Evolutionary conservation across 2,888 invertebrate genomes (phyloP).

Genomic region (Acrobasis repandana): DNA sequence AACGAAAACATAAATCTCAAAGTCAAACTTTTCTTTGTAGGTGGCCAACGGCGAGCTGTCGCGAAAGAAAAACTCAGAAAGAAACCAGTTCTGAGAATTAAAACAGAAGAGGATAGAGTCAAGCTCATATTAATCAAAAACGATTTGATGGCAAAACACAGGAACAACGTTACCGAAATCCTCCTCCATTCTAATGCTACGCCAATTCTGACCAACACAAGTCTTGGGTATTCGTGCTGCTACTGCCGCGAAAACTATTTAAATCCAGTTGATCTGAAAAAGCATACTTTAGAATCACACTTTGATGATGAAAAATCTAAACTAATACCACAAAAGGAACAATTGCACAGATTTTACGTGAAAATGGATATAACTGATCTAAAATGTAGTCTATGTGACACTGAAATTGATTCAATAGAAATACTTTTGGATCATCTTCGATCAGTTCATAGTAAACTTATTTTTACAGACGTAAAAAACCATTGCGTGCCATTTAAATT

Average conservation of each 20-base stretch:
- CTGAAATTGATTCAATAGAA: conserved; percentile 38
- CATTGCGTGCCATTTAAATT: conserved; percentile 52
- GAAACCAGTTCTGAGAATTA: conserved; percentile 6
- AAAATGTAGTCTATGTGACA: conserved; percentile 44
- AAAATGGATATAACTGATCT: conserved; percentile 55
- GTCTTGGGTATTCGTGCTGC: conserved; percentile 51
- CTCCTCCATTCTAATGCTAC: conserved; percentile 55
- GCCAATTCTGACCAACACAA: conserved; percentile 48
- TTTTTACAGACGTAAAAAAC: conserved; percentile 47
- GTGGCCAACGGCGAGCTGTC: conserved; percentile 8
- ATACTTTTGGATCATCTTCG: conserved; percentile 42
- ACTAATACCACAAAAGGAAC: conserved; percentile 40
- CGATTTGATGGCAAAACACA: conserved; percentile 45
- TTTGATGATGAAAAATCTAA: conserved; percentile 36
- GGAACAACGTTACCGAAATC: conserved; percentile 46
- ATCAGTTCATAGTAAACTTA: conserved; percentile 38
- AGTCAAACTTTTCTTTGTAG: conserved; percentile 21
- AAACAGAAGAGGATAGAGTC: conserved; percentile 32
- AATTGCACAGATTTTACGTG: conserved; percentile 45
- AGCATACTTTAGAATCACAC: conserved; percentile 44
- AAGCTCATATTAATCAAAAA: conserved; percentile 13
- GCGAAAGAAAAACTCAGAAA: conserved; percentile 16
- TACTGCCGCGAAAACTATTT: conserved; percentile 45
- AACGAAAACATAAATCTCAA: not conserved
- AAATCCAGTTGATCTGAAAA: conserved; percentile 47